Evolutionary conservation across 2,797 vertebrate genomes (phyloP).

Genomic region (Amniataba percoides): DNA sequence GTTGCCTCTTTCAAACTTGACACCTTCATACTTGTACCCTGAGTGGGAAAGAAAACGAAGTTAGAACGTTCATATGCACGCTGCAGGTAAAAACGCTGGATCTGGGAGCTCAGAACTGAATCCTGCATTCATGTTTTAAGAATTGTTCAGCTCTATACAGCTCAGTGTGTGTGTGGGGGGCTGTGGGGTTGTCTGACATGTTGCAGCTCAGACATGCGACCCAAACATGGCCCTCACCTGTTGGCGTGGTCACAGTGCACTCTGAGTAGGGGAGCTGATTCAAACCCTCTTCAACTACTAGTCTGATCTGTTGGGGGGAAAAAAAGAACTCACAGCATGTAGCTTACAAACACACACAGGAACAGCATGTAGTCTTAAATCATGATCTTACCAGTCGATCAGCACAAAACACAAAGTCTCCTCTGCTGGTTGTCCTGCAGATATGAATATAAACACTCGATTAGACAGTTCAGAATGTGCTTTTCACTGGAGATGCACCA

Average conservation of each 20-base stretch:
- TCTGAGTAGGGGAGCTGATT: conserved; percentile 96
- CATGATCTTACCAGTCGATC: conserved; percentile 92
- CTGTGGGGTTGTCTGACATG: background rate
- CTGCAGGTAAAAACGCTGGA: conserved; percentile 6
- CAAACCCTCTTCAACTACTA: conserved; percentile 96
- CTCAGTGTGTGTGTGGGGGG: background rate
- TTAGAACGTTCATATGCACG: conserved; percentile 9
- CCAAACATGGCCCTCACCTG: conserved; percentile 83
- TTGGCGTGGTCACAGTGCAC: conserved; percentile 95
- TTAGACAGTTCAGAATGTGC: background rate
- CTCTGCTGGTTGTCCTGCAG: conserved; percentile 93
- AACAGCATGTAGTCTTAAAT: background rate
- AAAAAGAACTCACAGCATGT: background rate
- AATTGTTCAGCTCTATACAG: background rate
- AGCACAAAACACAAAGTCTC: conserved; percentile 97
- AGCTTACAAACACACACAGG: background rate
- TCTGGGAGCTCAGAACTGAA: background rate
- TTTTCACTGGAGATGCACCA: background rate
- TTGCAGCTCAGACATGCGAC: conserved; percentile 3
- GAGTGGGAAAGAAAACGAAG: conserved; percentile 43
- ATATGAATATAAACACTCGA: conserved; percentile 30
- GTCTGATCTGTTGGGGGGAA: conserved; percentile 88
- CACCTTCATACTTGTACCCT: conserved; percentile 97
- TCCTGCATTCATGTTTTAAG: background rate
- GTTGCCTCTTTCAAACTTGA: conserved; percentile 95